Conservation (phyloP, 2,888 invertebrate genomes). For the Glyphotaelius pellucidus region DNA sequence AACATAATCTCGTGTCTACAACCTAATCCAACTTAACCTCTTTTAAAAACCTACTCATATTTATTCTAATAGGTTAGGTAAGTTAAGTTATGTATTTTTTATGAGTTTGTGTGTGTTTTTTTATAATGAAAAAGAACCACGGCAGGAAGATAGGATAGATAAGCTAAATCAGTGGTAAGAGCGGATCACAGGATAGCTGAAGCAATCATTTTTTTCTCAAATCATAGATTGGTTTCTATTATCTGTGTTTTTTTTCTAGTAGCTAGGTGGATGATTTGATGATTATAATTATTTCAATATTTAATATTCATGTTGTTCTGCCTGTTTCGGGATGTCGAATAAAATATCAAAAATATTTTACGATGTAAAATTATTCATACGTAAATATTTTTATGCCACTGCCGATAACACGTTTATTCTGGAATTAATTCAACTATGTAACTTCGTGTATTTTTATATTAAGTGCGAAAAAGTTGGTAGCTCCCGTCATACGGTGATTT, state of each 20-base stretch:
- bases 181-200: too few relatives aligned
- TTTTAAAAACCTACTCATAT: too few relatives aligned
- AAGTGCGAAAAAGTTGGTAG: not conserved
- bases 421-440: slow-evolving; percentile 2
- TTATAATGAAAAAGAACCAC: too few relatives aligned
- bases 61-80: too few relatives aligned
- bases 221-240: too few relatives aligned
- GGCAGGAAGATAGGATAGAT: too few relatives aligned
- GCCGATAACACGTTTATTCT: not conserved
- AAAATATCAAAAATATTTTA: not conserved
- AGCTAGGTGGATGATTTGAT: not conserved
- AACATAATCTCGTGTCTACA: too few relatives aligned
- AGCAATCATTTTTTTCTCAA: too few relatives aligned
- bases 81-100: too few relatives aligned
- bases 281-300: not conserved
- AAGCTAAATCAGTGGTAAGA: too few relatives aligned
- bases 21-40: too few relatives aligned
- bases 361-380: not conserved
- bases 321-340: not conserved
- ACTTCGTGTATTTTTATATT: not conserved
- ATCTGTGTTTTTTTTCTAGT: not conserved
- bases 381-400: not conserved
- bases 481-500: not conserved
- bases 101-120: too few relatives aligned
- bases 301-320: not conserved